Percentiles rank a stretch among this genome's conserved stretches.
Conservation (phyloP, 2,113 vertebrate genomes). For the Eolophus roseicapilla region DNA sequence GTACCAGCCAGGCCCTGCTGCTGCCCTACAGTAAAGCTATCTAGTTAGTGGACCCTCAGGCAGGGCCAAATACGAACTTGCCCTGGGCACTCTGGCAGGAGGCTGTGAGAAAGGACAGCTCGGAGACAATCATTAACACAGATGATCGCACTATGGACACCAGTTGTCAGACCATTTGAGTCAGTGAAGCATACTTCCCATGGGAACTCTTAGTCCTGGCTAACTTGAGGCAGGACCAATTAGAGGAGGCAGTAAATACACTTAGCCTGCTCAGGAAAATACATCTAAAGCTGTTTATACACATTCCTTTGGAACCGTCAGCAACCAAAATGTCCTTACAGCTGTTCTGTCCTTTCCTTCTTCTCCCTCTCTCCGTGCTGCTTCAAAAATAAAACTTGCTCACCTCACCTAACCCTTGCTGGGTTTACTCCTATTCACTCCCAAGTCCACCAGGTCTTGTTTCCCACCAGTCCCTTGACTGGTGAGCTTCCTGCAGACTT, state of each 20-base stretch:
- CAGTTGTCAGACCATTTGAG: neutral
- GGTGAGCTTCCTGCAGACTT: neutral
- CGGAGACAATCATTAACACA: constrained; percentile 35
- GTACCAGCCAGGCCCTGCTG: neutral
- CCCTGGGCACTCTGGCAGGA: neutral
- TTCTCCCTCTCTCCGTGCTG: neutral
- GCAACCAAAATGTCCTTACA: constrained; percentile 54
- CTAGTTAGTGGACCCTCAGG: neutral
- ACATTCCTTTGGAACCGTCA: constrained; percentile 54
- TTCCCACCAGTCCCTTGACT: neutral
- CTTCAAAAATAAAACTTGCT: constrained; percentile 28
- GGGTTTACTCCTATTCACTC: neutral
- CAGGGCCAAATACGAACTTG: neutral
- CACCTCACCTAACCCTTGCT: constrained; percentile 45
- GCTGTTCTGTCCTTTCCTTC: constrained; percentile 31
- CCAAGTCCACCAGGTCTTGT: neutral
- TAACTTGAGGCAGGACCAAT: constrained; percentile 51
- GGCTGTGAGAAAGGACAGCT: constrained; percentile 16
- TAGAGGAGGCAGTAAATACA: constrained; percentile 59
- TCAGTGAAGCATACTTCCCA: constrained; percentile 47
- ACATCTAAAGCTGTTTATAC: constrained; percentile 62
- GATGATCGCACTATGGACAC: neutral
- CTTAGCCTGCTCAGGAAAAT: constrained; percentile 57
- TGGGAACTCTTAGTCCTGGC: constrained; percentile 52
- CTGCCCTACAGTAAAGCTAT: neutral